Base-by-base conservation (phyloP, 2,113 vertebrate genomes). In the Gobio gobio region DNA sequence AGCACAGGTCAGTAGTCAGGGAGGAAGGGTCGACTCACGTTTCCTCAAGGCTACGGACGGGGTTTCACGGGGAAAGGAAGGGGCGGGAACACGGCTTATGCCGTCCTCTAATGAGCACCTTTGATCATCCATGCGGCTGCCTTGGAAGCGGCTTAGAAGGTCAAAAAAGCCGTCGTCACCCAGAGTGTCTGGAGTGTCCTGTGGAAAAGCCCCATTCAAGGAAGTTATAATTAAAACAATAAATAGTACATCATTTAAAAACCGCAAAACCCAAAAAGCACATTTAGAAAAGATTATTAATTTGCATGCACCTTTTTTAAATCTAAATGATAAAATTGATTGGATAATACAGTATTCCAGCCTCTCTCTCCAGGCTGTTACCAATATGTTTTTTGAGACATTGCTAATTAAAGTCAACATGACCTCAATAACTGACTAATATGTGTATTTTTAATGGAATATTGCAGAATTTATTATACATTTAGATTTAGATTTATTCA, bases 101-200 rank as follows among this genome's bases (percentile, higher is more conserved):
- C 93, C 94, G 83, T 96, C 95, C 83, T 92, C 86, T 77, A 98
- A 93, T 89, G 90, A 93, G 92, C 96, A 99, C 91, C 98, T 95
- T 94, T 99, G 98, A 88, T 99, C 98, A 13, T 99, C 98, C 97
- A 99, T 97, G 85, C 98, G 94, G 89, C 93, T 98, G 91, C 97
- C 97, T 90, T 99, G 98, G 93, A 99, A 99, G 64, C 97, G 95
- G 81, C 96, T 97, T 78, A 99, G 92, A 45, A 99, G 94, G 91
- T 99, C 97, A 90, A 99, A 98, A 90, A 99, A 99, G 9, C 95
- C 94, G 86, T 99, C 98, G 22, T 99, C 98, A 54, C 96, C 96
- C 72, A 96, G 63, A 16, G 93, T 92, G 80, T 97, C 97, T 4
- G 83, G 90, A 7, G 89, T 93, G 85, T 92, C 94, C 91, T 96